A percentile compares a stretch with the other conserved stretches of the same genome.
Evolutionary conservation across 2,888 invertebrate species (phyloP).

Genomic region (Elmis aenea): DNA sequence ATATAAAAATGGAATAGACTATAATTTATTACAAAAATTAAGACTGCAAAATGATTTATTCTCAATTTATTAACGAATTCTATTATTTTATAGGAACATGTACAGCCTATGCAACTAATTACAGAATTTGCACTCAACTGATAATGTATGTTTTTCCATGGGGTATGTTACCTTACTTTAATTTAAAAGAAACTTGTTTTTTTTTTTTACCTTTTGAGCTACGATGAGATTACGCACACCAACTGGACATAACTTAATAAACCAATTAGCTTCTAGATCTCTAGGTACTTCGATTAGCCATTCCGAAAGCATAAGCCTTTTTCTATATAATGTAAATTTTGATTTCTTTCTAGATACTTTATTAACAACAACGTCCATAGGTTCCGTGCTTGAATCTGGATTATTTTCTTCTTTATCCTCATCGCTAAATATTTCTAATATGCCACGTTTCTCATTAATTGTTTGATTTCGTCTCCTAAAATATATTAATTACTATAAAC

Average conservation of each 20-base stretch:
- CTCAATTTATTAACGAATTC: no score
- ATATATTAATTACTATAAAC: slow-evolving; percentile 15
- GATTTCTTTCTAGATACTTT: slow-evolving; percentile 29
- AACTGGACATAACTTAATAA: slow-evolving; percentile 73
- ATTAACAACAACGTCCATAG: slow-evolving; percentile 34
- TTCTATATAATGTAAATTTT: slow-evolving; percentile 33
- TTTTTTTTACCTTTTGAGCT: slow-evolving; percentile 61
- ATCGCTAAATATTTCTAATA: slow-evolving; percentile 46
- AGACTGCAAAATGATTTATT: no score
- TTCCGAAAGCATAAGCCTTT: slow-evolving; percentile 83
- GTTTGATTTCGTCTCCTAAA: slow-evolving; percentile 49
- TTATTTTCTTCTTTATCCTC: slow-evolving; percentile 29
- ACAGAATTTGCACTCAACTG: no score
- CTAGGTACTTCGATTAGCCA: slow-evolving; percentile 86
- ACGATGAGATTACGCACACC: slow-evolving; percentile 80
- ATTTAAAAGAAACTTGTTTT: no score
- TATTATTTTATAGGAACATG: no score
- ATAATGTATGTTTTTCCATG: no score
- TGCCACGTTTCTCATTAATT: slow-evolving; percentile 51
- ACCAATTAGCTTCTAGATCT: slow-evolving; percentile 68
- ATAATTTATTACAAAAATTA: no score
- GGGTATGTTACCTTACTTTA: no score
- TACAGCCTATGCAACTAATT: no score
- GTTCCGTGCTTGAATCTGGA: slow-evolving; percentile 24
- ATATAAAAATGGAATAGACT: no score